phyloP scores from a whole-genome alignment of 2,797 vertebrate species.

The Craterocephalus amniculus region DNA sequence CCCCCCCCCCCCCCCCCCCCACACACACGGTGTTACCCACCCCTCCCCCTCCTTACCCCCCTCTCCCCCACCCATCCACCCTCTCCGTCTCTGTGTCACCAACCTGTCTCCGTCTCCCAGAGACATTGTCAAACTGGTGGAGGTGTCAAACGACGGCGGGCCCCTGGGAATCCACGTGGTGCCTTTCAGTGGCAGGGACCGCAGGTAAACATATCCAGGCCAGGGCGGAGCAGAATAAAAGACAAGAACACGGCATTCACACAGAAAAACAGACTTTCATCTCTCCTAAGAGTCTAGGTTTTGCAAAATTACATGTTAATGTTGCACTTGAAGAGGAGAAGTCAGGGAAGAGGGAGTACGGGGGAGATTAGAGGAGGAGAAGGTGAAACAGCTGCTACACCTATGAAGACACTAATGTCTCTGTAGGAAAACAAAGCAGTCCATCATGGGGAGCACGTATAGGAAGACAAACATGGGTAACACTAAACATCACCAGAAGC shows the following conservation, averaged over 20 bases:
- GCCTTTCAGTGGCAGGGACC: conserved; percentile 95
- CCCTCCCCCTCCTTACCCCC: neutral
- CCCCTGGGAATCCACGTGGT: conserved; percentile 99
- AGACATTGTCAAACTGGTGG: conserved; percentile 97
- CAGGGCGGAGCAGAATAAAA: neutral
- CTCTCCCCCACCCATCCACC: neutral
- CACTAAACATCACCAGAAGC: neutral
- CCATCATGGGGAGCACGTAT: neutral
- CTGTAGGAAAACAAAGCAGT: neutral
- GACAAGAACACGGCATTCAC: neutral
- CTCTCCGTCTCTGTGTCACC: conserved; percentile 12
- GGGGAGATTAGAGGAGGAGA: too few species aligned
- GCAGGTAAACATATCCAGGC: conserved; percentile 88
- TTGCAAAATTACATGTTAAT: neutral
- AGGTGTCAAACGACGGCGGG: conserved; percentile 96
- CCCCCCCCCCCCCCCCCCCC: too few species aligned
- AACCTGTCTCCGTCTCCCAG: conserved; percentile 77
- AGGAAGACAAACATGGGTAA: neutral
- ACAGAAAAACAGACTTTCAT: neutral
- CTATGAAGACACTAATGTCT: too few species aligned
- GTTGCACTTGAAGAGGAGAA: neutral
- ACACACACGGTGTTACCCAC: conserved; percentile 66
- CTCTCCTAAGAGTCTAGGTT: neutral
- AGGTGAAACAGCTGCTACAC: too few species aligned
- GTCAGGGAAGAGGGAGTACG: too few species aligned